Percentiles rank a stretch among this genome's conserved stretches.
phyloP scores from a whole-genome alignment of 2,888 invertebrate genomes.

The Pyralis farinalis region DNA sequence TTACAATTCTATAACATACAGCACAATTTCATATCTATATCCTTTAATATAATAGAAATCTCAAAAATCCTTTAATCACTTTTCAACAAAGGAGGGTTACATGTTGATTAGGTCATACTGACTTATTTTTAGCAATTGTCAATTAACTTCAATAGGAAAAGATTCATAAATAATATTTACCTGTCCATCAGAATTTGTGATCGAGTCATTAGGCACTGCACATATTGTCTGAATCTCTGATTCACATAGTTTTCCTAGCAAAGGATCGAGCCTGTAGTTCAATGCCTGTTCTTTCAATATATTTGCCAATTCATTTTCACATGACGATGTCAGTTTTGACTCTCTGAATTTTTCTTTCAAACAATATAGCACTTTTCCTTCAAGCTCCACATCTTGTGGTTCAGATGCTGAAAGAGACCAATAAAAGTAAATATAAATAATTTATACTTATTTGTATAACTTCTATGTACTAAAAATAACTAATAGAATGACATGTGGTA shows the following conservation, averaged over 20 bases:
- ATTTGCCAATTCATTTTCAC: slow-evolving; percentile 90
- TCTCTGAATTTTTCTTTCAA: slow-evolving; percentile 90
- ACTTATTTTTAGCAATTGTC: neutral
- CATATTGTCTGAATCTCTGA: slow-evolving; percentile 86
- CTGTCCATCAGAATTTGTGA: slow-evolving; percentile 71
- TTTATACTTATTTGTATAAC: too few species aligned
- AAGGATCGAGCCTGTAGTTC: slow-evolving; percentile 94
- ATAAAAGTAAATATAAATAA: too few species aligned
- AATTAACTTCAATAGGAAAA: too few species aligned
- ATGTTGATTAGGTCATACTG: too few species aligned
- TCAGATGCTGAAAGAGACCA: slow-evolving; percentile 60
- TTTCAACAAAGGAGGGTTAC: too few species aligned
- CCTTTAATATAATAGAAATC: too few species aligned
- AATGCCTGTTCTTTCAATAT: slow-evolving; percentile 93
- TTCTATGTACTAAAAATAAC: too few species aligned
- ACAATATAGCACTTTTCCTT: slow-evolving; percentile 92
- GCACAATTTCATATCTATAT: too few species aligned
- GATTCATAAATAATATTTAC: slow-evolving; percentile 29
- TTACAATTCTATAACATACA: too few species aligned
- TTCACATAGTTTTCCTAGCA: slow-evolving; percentile 90
- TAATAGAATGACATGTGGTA: too few species aligned
- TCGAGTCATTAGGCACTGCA: slow-evolving; percentile 61
- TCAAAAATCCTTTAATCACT: too few species aligned
- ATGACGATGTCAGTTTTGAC: slow-evolving; percentile 86
- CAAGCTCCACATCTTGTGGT: slow-evolving; percentile 85